These are phyloP conservation scores for Chroicocephalus ridibundus DNA, from an alignment of 2,113 vertebrate species.

Conservation along the genomic window DNA sequence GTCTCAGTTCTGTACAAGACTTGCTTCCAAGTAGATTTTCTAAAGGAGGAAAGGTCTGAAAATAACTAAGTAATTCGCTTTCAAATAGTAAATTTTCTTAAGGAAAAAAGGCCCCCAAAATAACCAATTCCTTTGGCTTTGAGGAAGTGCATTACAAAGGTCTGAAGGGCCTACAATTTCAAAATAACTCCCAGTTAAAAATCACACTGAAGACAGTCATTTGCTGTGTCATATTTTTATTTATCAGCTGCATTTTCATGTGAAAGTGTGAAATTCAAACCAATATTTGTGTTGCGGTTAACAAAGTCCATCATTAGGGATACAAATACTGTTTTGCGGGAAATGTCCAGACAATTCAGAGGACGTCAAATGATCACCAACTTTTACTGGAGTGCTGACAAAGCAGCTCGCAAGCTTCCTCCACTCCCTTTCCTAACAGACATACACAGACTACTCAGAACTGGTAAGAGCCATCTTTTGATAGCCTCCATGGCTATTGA, in stretches of 20 bases:
- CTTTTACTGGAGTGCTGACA: neutral
- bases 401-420: neutral
- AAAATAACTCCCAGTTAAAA: neutral
- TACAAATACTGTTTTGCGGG: neutral
- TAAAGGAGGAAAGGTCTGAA: neutral
- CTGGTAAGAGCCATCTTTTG: neutral
- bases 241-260: neutral
- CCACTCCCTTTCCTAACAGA: neutral
- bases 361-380: neutral
- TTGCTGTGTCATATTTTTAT: neutral
- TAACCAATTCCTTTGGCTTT: neutral
- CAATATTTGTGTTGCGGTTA: neutral
- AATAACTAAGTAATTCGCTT: accelerated
- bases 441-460: neutral
- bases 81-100: neutral
- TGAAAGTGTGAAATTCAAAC: neutral
- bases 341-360: neutral
- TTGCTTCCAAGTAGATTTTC: neutral
- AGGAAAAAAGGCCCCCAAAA: neutral
- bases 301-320: neutral
- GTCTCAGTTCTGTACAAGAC: neutral
- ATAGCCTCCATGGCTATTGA: neutral
- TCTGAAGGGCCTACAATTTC: accelerated
- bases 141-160: accelerated
- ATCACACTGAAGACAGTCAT: neutral